Evolutionary conservation across 2,113 vertebrate species (phyloP), one percentile per base, ranked within the genome.

Genomic region (Stigmatopora argus): DNA sequence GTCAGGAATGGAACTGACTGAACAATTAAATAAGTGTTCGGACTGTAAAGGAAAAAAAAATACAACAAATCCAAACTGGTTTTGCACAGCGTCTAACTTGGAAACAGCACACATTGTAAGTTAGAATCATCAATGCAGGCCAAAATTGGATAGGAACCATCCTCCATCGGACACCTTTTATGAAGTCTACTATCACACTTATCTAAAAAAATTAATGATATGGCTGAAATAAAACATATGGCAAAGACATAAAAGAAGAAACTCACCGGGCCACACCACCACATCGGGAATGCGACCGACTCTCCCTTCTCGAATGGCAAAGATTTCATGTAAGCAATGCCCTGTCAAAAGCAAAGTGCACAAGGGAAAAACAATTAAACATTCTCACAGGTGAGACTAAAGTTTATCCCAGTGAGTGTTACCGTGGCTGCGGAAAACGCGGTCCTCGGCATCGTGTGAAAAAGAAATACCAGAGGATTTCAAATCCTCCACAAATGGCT

Each of bases 271-370:
- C 97, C 96, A 99, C 46, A 97, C 88, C 84, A 98, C 94, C 88
- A 96, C 75, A 88, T 99, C 96, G 78, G 96, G 97, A 90, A 98
- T 86, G 68, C 93, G 91, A 51, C 95, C 92, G 80, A 97, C 83
- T 83, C 91, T 95, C 82, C 96, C 97, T 91, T 98, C 96, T 82
- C 97, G 93, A 76, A 99, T 90, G 81, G 94, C 86, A 90, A 96
- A 96, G 87, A 99, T 93, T 89, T 99, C 96, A 61, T 98, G 93
- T 84, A 98, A 87, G 90, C 97, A 99, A 85, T 99, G 97, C 70
- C 97, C 97, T 99, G 84, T 18, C 56, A 15, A 55, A 19, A 83
- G 88, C 86, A 85, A 38, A 5, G 62, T 60, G 23, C 5, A 60
- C 0, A 55, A 35, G 15, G n/a, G 38, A 18, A 2, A 19, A 38